These are phyloP conservation scores for Dasypus novemcinctus DNA, from an alignment of 2,113 vertebrate species.

Conservation along the genomic window DNA sequence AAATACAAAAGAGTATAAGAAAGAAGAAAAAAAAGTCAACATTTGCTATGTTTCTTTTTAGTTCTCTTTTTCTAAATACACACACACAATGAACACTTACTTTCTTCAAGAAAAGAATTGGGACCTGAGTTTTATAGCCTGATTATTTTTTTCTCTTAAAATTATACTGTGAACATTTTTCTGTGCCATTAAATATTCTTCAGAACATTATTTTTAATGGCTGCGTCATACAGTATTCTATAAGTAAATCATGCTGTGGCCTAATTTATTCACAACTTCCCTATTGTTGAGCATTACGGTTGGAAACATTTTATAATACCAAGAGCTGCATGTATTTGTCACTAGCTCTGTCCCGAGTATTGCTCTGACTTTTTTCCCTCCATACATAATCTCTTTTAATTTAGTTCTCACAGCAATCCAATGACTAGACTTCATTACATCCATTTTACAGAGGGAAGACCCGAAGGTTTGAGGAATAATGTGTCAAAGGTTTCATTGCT, in stretches of 20 bases:
- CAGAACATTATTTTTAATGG: conserved; percentile 73
- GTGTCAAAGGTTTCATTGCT: background rate
- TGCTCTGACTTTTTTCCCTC: background rate
- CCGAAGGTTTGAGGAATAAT: background rate
- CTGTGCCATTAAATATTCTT: conserved; percentile 73
- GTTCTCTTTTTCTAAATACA: background rate
- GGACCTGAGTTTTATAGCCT: conserved; percentile 53
- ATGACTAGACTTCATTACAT: background rate
- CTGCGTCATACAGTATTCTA: conserved; percentile 35
- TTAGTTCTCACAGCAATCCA: background rate
- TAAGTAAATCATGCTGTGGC: conserved; percentile 66
- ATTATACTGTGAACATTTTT: conserved; percentile 73
- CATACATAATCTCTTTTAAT: background rate
- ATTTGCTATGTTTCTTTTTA: conserved; percentile 14
- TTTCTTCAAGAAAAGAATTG: conserved; percentile 40
- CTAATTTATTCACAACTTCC: conserved; percentile 52
- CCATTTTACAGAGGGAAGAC: background rate
- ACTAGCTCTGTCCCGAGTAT: background rate
- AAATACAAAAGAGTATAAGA: conserved; percentile 36
- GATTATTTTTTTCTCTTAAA: conserved; percentile 62
- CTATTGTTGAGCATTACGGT: conserved; percentile 41
- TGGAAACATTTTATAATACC: background rate
- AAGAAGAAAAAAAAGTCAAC: background rate
- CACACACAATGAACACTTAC: background rate
- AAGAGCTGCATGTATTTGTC: conserved; percentile 15